Base-by-base conservation (phyloP, 1,140 invertebrate genomes). In the Triops longicaudatus region DNA sequence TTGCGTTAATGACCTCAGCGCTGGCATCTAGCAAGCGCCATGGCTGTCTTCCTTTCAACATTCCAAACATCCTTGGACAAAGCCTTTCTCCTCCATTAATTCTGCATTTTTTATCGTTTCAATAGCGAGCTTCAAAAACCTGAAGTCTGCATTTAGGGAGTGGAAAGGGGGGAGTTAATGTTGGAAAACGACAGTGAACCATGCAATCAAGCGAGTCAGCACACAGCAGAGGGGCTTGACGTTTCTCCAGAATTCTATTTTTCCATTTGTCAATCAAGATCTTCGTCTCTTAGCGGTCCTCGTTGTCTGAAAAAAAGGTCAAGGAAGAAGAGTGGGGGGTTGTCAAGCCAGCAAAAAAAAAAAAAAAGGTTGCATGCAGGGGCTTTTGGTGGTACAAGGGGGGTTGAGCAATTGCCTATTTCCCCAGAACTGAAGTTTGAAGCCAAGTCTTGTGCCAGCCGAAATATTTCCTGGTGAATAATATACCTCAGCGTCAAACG, bases 201-300 rank as follows among this genome's bases (percentile, higher is more conserved):
- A 63, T 63, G 50, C 50, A 63, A 63, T 63, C 50, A 63, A 63
- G 50, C 50, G 50, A 63, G 50, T 63, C 50, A 63, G 50, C 50
- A 63, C n/a, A 63, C 50, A 63, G 50, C 50, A 22, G 50, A 63
- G 50, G 50, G 50, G 50, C 50, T 63, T 22, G 50, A 63, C 50
- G 50, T 63, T 63, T 63, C 50, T 63, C 50, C 50, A n/a, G 50
- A 63, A 63, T 63, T 63, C 50, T 22, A 63, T 63, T 63, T 63
- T 63, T 63, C 50, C 50, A 63, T 63, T 63, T 63, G 50, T 63
- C 50, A 63, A 63, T 63, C 50, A 63, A 63, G 50, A 63, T 63
- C 50, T 63, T 6, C 50, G 50, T 17, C 50, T 22, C 50, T 7
- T 37, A 2, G 31, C 31, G 7, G 2, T 37, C 31, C 31, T 37